phyloP scores from a whole-genome alignment of 2,113 vertebrate species.

The Desmodus rotundus region DNA sequence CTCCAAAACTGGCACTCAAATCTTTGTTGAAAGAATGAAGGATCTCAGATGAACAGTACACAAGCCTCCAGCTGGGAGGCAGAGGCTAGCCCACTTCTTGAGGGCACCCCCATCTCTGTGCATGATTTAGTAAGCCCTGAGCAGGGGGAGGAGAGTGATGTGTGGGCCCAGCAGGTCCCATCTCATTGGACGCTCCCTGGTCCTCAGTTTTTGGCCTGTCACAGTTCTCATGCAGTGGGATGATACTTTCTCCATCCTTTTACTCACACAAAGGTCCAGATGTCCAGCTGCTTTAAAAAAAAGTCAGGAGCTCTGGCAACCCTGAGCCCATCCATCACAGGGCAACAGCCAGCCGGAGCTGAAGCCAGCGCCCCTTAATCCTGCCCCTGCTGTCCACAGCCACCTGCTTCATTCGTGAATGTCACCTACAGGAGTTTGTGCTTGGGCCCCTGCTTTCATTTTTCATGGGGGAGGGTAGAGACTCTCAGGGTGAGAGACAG shows the following conservation, averaged over 20 bases:
- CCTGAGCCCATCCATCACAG: neutral
- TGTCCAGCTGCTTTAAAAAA: neutral
- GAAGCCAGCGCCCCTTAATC: neutral
- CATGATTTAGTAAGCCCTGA: neutral
- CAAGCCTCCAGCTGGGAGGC: neutral
- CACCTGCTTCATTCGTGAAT: neutral
- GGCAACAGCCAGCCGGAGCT: neutral
- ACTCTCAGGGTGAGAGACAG: neutral
- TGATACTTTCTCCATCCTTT: neutral
- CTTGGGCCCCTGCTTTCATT: neutral
- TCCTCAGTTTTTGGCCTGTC: neutral
- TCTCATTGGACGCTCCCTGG: neutral
- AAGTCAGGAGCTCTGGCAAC: neutral
- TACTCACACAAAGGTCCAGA: neutral
- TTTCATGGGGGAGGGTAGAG: neutral
- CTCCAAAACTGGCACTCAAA: neutral
- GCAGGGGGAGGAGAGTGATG: rapidly evolving
- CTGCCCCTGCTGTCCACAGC: neutral
- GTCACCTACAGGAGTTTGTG: neutral
- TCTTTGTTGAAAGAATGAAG: neutral
- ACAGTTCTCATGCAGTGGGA: neutral
- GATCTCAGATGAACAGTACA: neutral
- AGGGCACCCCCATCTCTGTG: neutral
- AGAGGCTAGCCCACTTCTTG: neutral
- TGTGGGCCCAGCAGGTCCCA: neutral